phyloP scores from a whole-genome alignment of 2,888 invertebrate species.

The Amorpha juglandis region DNA sequence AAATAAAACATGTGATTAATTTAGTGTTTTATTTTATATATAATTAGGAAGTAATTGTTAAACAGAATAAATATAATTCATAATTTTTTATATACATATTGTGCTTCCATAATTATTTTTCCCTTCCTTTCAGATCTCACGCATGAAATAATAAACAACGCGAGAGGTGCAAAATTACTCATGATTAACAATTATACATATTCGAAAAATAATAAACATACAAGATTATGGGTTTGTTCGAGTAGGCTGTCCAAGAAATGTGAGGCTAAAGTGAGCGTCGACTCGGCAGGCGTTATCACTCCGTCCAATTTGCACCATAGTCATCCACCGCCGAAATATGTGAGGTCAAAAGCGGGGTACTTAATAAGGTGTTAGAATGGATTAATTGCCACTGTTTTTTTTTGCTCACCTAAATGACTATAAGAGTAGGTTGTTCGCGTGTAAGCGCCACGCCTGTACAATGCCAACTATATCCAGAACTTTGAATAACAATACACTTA shows the following conservation, averaged over 20 bases:
- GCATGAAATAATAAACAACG: constrained; percentile 3
- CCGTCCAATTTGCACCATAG: constrained; percentile 25
- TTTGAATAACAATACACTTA: too few relatives aligned
- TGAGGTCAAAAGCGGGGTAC: constrained; percentile 11
- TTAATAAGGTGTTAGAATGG: constrained; percentile 9
- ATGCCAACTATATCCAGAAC: too few relatives aligned
- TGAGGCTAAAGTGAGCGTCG: constrained; percentile 7
- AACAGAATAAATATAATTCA: too few relatives aligned
- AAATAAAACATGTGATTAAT: too few relatives aligned
- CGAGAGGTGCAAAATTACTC: constrained; percentile 26
- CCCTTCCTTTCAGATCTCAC: constrained; percentile 12
- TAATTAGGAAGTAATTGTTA: not conserved
- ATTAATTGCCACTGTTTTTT: too few relatives aligned
- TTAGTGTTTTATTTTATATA: too few relatives aligned
- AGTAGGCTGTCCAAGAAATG: constrained; percentile 23
- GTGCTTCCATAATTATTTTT: not conserved
- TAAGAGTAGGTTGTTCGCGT: too few relatives aligned
- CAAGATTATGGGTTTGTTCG: constrained; percentile 34
- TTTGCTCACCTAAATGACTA: too few relatives aligned
- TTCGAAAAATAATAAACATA: constrained; percentile 26
- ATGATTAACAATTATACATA: constrained; percentile 33
- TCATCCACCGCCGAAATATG: constrained; percentile 30
- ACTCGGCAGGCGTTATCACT: not conserved
- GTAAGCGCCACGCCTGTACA: too few relatives aligned
- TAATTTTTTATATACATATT: too few relatives aligned